A percentile compares a stretch with the other conserved stretches of the same genome.
Conservation (phyloP, 2,113 vertebrate species). For the Catharus fuscescens region DNA sequence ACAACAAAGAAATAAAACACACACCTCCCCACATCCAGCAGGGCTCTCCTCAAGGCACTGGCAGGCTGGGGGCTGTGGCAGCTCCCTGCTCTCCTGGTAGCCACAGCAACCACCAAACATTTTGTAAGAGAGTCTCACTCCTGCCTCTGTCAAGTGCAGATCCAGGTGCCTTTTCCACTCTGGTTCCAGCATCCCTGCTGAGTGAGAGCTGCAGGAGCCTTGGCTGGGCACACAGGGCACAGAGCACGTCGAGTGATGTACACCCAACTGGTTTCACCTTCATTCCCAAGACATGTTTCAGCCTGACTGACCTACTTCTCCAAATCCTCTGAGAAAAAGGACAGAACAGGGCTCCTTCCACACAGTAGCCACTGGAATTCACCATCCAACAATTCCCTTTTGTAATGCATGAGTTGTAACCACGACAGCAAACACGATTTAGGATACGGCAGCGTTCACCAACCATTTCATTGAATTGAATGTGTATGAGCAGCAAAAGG, state of each 20-base stretch:
- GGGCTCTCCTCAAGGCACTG: not conserved
- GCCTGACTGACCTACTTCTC: not conserved
- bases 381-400: not conserved
- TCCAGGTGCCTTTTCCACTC: not conserved
- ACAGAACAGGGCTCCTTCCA: not conserved
- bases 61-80: not conserved
- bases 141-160: not conserved
- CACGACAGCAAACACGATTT: not conserved
- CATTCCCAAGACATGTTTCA: not conserved
- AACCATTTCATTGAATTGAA: not conserved
- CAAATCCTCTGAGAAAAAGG: not conserved
- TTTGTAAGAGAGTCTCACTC: not conserved
- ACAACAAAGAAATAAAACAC: not conserved
- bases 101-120: not conserved
- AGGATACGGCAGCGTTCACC: not conserved
- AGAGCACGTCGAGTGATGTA: rapidly evolving
- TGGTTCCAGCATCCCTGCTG: not conserved
- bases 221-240: not conserved
- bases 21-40: not conserved
- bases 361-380: not conserved
- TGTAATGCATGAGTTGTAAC: not conserved
- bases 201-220: not conserved
- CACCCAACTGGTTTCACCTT: not conserved
- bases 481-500: constrained; percentile 43
- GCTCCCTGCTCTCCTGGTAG: not conserved